These are phyloP conservation scores for Scomber japonicus DNA, from an alignment of 2,113 vertebrate genomes.

Conservation along the genomic window DNA sequence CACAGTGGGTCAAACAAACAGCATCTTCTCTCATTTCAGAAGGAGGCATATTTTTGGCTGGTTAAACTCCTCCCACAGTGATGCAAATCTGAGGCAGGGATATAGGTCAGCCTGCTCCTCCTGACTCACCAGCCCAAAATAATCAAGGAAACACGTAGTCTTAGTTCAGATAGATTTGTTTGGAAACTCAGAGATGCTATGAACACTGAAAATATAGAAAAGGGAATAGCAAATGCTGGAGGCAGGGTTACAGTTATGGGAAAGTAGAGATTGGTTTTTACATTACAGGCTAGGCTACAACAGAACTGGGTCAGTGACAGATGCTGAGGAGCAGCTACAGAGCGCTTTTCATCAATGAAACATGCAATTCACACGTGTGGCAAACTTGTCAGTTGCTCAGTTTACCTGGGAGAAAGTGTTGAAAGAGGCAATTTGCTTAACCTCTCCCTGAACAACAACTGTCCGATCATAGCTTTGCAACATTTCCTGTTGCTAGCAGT, in stretches of 20 bases:
- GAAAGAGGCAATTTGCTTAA: constrained; percentile 16
- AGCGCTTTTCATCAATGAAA: constrained; percentile 42
- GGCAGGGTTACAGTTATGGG: constrained; percentile 43
- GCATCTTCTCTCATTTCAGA: constrained; percentile 36
- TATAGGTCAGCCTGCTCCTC: constrained; percentile 63
- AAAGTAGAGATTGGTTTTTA: constrained; percentile 26
- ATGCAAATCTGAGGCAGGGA: constrained; percentile 68
- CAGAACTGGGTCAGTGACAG: constrained; percentile 51
- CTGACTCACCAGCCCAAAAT: constrained; percentile 54
- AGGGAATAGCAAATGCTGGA: constrained; percentile 44
- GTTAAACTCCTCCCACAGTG: constrained; percentile 46
- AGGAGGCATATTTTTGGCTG: constrained; percentile 32
- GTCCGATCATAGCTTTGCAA: constrained; percentile 7
- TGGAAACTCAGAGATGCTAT: constrained; percentile 57
- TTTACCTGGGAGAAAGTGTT: constrained; percentile 23
- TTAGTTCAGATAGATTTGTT: constrained; percentile 75
- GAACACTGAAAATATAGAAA: constrained; percentile 53
- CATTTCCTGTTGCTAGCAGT: too few species aligned
- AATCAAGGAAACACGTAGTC: constrained; percentile 36
- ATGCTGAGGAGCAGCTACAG: constrained; percentile 30
- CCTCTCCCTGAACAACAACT: not conserved
- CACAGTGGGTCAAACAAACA: constrained; percentile 26
- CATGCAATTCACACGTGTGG: not conserved
- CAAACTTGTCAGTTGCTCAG: constrained; percentile 14
- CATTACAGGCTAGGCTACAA: constrained; percentile 17